These are phyloP conservation scores for Sinelater perroti DNA, from an alignment of 2,888 invertebrate species.

Conservation along the genomic window DNA sequence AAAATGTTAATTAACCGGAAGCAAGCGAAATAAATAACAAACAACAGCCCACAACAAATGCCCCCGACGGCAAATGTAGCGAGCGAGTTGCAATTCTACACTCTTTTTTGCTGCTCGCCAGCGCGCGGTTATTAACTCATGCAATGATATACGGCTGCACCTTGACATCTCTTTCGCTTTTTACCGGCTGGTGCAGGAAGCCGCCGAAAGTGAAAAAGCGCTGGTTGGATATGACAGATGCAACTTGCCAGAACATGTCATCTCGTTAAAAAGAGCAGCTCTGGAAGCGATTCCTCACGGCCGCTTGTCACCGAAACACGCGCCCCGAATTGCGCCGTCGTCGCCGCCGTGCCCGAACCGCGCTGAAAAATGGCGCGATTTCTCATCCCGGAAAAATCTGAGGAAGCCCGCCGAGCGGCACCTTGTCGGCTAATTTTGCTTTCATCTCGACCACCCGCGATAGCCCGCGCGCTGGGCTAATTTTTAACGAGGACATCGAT, in stretches of 20 bases:
- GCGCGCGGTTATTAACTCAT: slow-evolving; percentile 31
- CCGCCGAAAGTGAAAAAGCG: slow-evolving; percentile 46
- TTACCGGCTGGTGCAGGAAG: slow-evolving; percentile 41
- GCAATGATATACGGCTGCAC: slow-evolving; percentile 40
- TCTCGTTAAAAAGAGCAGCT: slow-evolving; percentile 40
- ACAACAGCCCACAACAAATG: slow-evolving; percentile 30
- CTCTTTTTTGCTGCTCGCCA: slow-evolving; percentile 28
- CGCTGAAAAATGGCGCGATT: slow-evolving; percentile 54
- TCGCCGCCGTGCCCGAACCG: slow-evolving; percentile 50
- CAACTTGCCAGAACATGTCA: slow-evolving; percentile 39
- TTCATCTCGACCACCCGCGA: slow-evolving; percentile 14
- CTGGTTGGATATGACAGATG: slow-evolving; percentile 39
- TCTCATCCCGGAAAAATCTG: slow-evolving; percentile 46
- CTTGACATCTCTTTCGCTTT: slow-evolving; percentile 45
- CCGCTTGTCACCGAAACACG: slow-evolving; percentile 36
- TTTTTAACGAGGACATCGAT: neutral
- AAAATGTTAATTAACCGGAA: slow-evolving; percentile 48
- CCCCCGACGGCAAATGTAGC: slow-evolving; percentile 36
- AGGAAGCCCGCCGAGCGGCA: neutral
- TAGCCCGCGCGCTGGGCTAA: neutral
- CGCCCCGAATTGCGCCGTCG: slow-evolving; percentile 48
- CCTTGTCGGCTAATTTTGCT: slow-evolving; percentile 12
- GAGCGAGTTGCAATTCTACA: slow-evolving; percentile 34
- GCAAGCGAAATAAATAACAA: slow-evolving; percentile 44
- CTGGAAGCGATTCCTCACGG: slow-evolving; percentile 38